A percentile compares a stretch with the other conserved stretches of the same genome.
Conservation (phyloP, 1,140 invertebrate genomes). For the Apis mellifera region DNA sequence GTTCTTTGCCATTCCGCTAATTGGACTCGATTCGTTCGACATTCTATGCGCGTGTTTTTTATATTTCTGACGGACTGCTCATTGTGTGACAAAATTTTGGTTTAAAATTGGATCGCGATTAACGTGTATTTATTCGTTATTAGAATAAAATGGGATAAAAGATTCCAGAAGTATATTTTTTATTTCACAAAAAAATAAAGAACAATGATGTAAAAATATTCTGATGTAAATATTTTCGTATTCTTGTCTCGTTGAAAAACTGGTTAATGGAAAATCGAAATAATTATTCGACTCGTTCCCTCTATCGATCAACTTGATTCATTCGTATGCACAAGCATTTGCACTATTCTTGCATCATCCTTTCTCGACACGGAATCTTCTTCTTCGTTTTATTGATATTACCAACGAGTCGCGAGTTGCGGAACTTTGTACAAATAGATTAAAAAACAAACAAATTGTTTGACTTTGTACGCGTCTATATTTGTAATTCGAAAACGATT, state of each 20-base stretch:
- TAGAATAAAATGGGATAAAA: no score
- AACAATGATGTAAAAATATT: no score
- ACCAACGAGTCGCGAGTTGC: not conserved
- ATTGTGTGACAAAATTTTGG: not conserved
- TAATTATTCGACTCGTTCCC: no score
- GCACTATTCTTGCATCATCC: not conserved
- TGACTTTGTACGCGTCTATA: not conserved
- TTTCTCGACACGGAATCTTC: not conserved
- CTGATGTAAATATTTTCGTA: no score
- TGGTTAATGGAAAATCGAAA: no score
- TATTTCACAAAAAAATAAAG: no score
- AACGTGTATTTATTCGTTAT: not conserved
- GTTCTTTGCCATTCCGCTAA: constrained; percentile 26
- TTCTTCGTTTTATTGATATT: not conserved
- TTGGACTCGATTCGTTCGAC: constrained; percentile 37
- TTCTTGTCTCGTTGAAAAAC: no score
- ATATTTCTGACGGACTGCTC: no score
- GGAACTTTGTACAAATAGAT: no score
- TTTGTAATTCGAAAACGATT: constrained; percentile 24
- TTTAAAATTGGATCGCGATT: not conserved
- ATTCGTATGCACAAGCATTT: not conserved
- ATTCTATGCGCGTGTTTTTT: constrained; percentile 17
- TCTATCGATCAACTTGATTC: not conserved
- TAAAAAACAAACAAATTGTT: not conserved
- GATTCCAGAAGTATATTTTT: no score